phyloP scores from a whole-genome alignment of 2,888 invertebrate species.

The Crioceris asparagi region DNA sequence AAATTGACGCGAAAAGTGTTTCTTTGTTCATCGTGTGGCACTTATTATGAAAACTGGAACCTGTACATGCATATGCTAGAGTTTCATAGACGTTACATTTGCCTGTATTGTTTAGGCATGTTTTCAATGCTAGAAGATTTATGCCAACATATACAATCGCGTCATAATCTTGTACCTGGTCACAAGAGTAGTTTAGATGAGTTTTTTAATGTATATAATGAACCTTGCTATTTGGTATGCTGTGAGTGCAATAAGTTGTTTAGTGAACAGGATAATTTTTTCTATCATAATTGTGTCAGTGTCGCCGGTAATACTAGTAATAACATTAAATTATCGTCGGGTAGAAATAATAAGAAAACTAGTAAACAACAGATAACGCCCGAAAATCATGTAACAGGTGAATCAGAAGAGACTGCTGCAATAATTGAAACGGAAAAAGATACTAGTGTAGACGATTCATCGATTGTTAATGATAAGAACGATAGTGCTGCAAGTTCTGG shows the following conservation, averaged over 20 bases:
- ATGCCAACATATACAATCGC: slow-evolving; percentile 63
- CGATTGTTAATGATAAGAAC: too few species aligned
- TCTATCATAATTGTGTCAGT: slow-evolving; percentile 61
- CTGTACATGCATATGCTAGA: slow-evolving; percentile 76
- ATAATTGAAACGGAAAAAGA: too few species aligned
- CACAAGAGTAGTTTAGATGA: slow-evolving; percentile 57
- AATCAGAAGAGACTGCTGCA: slow-evolving; percentile 18
- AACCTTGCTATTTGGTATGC: slow-evolving; percentile 66
- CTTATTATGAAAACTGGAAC: slow-evolving; percentile 80
- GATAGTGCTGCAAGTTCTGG: too few species aligned
- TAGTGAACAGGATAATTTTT: slow-evolving; percentile 64
- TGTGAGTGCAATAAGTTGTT: slow-evolving; percentile 72
- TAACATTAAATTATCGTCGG: too few species aligned
- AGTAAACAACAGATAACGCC: slow-evolving; percentile 25
- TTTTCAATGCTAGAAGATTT: slow-evolving; percentile 71
- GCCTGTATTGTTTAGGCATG: slow-evolving; percentile 73
- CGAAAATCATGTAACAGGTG: slow-evolving; percentile 31
- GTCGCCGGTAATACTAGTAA: too few species aligned
- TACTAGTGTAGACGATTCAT: too few species aligned
- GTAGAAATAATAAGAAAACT: slow-evolving; percentile 16
- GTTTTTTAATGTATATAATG: slow-evolving; percentile 53
- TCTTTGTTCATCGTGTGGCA: slow-evolving; percentile 70
- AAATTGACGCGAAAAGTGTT: slow-evolving; percentile 68
- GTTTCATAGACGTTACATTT: slow-evolving; percentile 70
- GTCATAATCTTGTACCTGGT: slow-evolving; percentile 66